Percentiles rank a stretch among this genome's conserved stretches.
Conservation (phyloP, 2,113 vertebrate species). For the Cololabis saira region DNA sequence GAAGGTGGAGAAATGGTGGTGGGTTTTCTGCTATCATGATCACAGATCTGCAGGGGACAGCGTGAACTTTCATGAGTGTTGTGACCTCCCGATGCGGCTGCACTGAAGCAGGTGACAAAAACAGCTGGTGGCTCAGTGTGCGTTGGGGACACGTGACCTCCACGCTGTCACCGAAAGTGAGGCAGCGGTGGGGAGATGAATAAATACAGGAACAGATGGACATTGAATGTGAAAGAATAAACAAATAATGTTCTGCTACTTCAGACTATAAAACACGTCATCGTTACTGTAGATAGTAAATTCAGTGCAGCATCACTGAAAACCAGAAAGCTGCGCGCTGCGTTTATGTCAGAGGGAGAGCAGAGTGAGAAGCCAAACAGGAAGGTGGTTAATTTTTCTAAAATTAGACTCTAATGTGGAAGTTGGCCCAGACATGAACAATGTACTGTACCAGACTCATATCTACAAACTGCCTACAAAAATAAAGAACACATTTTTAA, state of each 20-base stretch:
- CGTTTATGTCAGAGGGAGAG: background rate
- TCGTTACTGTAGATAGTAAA: too few relatives aligned
- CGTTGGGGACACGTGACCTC: slow-evolving; percentile 22
- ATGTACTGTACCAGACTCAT: background rate
- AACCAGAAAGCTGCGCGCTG: background rate
- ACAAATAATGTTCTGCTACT: too few relatives aligned
- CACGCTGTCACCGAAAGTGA: slow-evolving; percentile 10
- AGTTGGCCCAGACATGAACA: background rate
- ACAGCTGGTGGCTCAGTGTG: slow-evolving; percentile 44
- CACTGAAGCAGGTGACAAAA: slow-evolving; percentile 30
- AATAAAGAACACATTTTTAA: too few relatives aligned
- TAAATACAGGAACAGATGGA: background rate
- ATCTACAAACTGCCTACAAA: too few relatives aligned
- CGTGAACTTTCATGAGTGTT: slow-evolving; percentile 10
- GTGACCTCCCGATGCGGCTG: slow-evolving; percentile 12
- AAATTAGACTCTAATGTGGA: slow-evolving; percentile 4
- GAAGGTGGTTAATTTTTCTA: slow-evolving; percentile 9
- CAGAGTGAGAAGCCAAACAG: slow-evolving; percentile 11
- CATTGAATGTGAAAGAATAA: background rate
- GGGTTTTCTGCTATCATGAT: too few relatives aligned
- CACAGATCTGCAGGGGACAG: background rate
- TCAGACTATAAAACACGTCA: too few relatives aligned
- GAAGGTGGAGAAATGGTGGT: too few relatives aligned
- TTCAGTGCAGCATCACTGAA: background rate
- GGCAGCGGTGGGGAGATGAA: background rate